Base-by-base conservation (phyloP, 1,140 invertebrate genomes). In the Drosophila kohkoa region DNA sequence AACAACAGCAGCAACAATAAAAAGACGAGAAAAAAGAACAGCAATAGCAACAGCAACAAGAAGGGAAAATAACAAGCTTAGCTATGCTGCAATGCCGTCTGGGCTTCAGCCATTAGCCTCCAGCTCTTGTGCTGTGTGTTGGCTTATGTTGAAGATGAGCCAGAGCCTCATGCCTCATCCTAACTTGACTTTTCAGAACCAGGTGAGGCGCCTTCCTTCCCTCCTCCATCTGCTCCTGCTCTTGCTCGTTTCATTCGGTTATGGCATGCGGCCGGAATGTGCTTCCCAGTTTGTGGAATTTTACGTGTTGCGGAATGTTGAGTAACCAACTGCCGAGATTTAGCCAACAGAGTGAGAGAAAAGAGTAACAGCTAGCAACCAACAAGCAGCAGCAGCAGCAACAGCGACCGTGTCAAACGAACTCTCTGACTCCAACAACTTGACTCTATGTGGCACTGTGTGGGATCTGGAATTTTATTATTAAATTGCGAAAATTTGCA, bases 251-350 rank as follows among this genome's bases (percentile, higher is more conserved):
- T 20, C 43, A 15, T 55, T 66, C 59, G 66, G 64, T 59, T 65
- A 60, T 64, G 75, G 78, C 54, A 68, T 72, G 62, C 60, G 67
- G 76, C 74, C 48, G 81, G 82, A 71, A 74, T 75, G 54, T 60
- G 62, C 49, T 75, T 54, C 46, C 41, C 75, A 74, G 57, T 60
- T 78, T 41, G 49, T 77, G 51, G 76, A 79, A 81, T 78, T 76
- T 79, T 77, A 76, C 75, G 77, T 79, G 77, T 77, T 79, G 67
- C 68, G 82, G 79, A 88, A 87, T 87, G 35, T 78, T 80, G 69
- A 79, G 72, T 74, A 74, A 78, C 73, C 59, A 75, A 75, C 73
- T 71, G 49, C 62, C 45, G 67, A 76, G 73, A 79, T 79, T 76
- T 62, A 13, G 49, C 64, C 59, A 63, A 25, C 20, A 25, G 20